phyloP scores from a whole-genome alignment of 1,140 invertebrate species.

The Arctopsyche grandis region DNA sequence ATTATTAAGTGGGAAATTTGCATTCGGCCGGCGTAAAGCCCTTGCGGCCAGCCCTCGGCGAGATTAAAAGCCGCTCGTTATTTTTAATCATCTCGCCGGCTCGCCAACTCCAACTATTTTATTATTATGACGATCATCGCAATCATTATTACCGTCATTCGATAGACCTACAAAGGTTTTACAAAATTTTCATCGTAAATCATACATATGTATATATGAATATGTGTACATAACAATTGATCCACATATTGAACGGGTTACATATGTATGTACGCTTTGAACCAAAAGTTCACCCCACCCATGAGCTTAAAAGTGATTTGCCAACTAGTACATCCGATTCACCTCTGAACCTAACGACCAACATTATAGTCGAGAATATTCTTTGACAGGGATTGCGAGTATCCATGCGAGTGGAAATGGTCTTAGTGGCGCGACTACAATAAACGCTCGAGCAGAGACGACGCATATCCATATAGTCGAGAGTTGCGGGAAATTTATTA shows the following conservation, averaged over 20 bases:
- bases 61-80: conserved; percentile 20
- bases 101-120: conserved; percentile 2
- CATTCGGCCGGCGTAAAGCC: background rate
- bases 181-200: no score
- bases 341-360: no score
- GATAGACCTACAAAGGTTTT: no score
- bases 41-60: conserved; percentile 2
- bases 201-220: no score
- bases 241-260: no score
- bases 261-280: no score
- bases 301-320: no score
- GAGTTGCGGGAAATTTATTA: conserved; percentile 40
- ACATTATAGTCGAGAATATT: no score
- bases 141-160: background rate
- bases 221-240: no score
- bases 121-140: background rate
- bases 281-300: no score
- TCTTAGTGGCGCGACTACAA: conserved; percentile 6
- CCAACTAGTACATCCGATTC: no score
- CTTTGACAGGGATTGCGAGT: no score
- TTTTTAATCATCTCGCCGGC: conserved; percentile 8
- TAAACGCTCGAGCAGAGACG: background rate
- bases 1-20: conserved; percentile 32
- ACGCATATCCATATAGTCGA: conserved; percentile 4
- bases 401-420: background rate